These are phyloP conservation scores for Eptatretus atami DNA, from an alignment of 2,797 vertebrate genomes.

Conservation along the genomic window DNA sequence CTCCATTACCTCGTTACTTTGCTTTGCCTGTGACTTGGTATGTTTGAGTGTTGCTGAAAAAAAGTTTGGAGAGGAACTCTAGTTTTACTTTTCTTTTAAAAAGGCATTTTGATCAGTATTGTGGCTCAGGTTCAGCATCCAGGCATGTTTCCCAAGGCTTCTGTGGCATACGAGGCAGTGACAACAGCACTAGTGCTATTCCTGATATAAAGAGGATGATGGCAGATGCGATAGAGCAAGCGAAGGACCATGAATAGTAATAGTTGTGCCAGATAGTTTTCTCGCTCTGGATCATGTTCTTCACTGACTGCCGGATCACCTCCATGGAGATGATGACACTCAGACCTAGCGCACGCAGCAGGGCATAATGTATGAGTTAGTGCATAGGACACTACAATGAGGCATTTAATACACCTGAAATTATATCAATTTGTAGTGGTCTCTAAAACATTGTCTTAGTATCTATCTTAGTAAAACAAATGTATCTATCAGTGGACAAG, in stretches of 20 bases:
- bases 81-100: no score
- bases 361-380: background rate
- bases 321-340: slow-evolving; percentile 66
- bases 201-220: slow-evolving; percentile 49
- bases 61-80: no score
- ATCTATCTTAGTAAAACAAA: no score
- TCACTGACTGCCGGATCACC: slow-evolving; percentile 80
- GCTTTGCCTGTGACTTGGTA: no score
- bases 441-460: no score
- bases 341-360: slow-evolving; percentile 23
- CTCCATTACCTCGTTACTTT: no score
- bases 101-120: slow-evolving; percentile 13
- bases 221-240: slow-evolving; percentile 45
- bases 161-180: slow-evolving; percentile 70
- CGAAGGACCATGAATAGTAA: slow-evolving; percentile 65
- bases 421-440: no score
- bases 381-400: no score
- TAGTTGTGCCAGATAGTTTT: slow-evolving; percentile 58
- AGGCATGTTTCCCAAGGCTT: slow-evolving; percentile 95
- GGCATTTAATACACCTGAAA: no score
- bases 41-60: no score
- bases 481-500: no score
- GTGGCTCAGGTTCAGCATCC: slow-evolving; percentile 50
- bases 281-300: slow-evolving; percentile 68
- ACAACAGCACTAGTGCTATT: slow-evolving; percentile 39